phyloP scores from a whole-genome alignment of 64 coral and sea anemone species.

The Stylophora pistillata region DNA sequence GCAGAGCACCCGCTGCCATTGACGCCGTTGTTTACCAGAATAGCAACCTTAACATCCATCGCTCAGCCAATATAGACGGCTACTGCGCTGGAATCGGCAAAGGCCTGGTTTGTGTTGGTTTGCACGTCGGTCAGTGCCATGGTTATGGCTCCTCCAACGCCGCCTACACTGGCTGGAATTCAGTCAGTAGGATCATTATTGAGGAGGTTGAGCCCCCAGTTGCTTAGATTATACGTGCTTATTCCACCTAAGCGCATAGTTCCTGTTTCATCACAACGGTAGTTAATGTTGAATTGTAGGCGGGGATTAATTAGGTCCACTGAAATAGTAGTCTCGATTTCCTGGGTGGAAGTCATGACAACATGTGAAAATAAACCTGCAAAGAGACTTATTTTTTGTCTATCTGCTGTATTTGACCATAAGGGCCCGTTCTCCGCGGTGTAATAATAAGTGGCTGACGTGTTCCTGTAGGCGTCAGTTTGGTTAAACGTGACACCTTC shows the following conservation, averaged over 20 bases:
- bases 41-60: slow-evolving; percentile 28
- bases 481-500: too few species aligned
- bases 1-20: slow-evolving; percentile 31
- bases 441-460: too few species aligned
- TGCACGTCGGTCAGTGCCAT: slow-evolving; percentile 13
- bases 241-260: too few species aligned
- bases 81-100: slow-evolving; percentile 37
- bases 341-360: too few species aligned
- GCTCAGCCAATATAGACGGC: slow-evolving; percentile 44
- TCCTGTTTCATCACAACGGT: background rate
- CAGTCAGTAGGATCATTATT: slow-evolving; percentile 54
- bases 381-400: too few species aligned
- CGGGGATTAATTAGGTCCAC: too few species aligned
- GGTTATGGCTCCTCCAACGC: background rate
- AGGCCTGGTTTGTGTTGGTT: slow-evolving; percentile 26
- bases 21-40: slow-evolving; percentile 34
- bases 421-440: too few species aligned
- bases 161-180: slow-evolving; percentile 63
- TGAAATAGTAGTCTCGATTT: too few species aligned
- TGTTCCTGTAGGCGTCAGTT: too few species aligned
- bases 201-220: slow-evolving; percentile 50
- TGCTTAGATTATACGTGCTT: background rate
- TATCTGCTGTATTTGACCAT: too few species aligned
- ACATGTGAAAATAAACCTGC: too few species aligned
- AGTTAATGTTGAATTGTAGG: background rate